phyloP scores from a whole-genome alignment of 1,140 invertebrate genomes.

The Bombus polaris region DNA sequence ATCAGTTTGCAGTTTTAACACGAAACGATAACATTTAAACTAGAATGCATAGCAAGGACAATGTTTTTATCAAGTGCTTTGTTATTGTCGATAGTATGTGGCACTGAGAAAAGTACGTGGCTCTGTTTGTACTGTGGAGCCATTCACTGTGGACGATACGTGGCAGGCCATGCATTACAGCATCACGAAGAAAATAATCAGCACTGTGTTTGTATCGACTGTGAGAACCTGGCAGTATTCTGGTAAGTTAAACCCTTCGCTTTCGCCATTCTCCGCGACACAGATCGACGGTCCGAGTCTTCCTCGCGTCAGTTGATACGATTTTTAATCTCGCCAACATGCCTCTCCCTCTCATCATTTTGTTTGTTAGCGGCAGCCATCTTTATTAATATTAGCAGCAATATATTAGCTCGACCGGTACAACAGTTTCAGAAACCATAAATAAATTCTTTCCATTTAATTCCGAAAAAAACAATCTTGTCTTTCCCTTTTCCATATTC shows the following conservation, averaged over 20 bases:
- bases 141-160: conserved; percentile 90
- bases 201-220: conserved; percentile 90
- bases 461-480: no score
- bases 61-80: conserved; percentile 16
- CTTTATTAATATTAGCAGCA: neutral
- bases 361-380: neutral
- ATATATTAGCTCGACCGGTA: no score
- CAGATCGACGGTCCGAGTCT: neutral
- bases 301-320: conserved; percentile 2
- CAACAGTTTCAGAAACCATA: no score
- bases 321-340: neutral
- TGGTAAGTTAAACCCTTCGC: conserved; percentile 84
- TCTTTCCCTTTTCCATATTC: no score
- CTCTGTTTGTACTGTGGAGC: conserved; percentile 89
- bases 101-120: conserved; percentile 88
- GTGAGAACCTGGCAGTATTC: conserved; percentile 88
- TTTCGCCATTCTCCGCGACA: conserved; percentile 46
- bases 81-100: conserved; percentile 84
- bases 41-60: neutral
- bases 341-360: neutral
- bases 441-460: no score
- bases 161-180: conserved; percentile 89
- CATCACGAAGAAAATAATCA: conserved; percentile 86
- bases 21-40: neutral
- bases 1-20: neutral